Conservation (phyloP, 2,888 invertebrate genomes). For the Conops quadrifasciatus region DNA sequence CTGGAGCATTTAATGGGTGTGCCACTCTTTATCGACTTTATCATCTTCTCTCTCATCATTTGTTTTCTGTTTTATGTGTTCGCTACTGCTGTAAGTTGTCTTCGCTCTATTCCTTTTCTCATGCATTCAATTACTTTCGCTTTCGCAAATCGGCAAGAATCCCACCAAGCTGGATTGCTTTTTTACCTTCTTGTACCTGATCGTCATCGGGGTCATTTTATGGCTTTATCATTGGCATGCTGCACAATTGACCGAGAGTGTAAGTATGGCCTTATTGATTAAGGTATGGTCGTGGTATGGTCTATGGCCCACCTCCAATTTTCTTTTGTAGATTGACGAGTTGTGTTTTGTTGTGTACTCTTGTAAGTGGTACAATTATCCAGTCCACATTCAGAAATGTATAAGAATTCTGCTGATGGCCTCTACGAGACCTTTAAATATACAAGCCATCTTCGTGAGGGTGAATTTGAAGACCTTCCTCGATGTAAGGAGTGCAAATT, state of each 20-base stretch:
- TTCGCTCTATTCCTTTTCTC: slow-evolving; percentile 13
- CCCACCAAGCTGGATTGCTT: not conserved
- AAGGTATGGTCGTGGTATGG: not conserved
- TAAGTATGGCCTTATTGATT: slow-evolving; percentile 39
- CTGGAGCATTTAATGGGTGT: slow-evolving; percentile 48
- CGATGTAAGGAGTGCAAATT: slow-evolving; percentile 50
- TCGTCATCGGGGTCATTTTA: slow-evolving; percentile 51
- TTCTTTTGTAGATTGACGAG: slow-evolving; percentile 45
- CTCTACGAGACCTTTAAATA: slow-evolving; percentile 51
- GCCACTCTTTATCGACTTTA: slow-evolving; percentile 54
- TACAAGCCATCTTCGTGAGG: slow-evolving; percentile 52
- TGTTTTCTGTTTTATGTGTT: slow-evolving; percentile 54
- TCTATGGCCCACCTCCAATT: not conserved
- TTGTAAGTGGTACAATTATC: slow-evolving; percentile 52
- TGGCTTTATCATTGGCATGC: slow-evolving; percentile 61
- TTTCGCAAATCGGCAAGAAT: not conserved
- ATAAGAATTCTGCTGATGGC: slow-evolving; percentile 50
- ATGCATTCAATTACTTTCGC: not conserved
- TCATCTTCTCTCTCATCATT: slow-evolving; percentile 53
- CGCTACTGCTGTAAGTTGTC: slow-evolving; percentile 47
- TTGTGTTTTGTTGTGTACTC: slow-evolving; percentile 49
- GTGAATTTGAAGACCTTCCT: slow-evolving; percentile 52
- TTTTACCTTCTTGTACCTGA: slow-evolving; percentile 47
- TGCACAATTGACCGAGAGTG: slow-evolving; percentile 50
- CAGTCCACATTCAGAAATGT: slow-evolving; percentile 44